Percentiles rank a stretch among this genome's conserved stretches.
Conservation (phyloP, 1,140 invertebrate species). For the Arion vulgaris region DNA sequence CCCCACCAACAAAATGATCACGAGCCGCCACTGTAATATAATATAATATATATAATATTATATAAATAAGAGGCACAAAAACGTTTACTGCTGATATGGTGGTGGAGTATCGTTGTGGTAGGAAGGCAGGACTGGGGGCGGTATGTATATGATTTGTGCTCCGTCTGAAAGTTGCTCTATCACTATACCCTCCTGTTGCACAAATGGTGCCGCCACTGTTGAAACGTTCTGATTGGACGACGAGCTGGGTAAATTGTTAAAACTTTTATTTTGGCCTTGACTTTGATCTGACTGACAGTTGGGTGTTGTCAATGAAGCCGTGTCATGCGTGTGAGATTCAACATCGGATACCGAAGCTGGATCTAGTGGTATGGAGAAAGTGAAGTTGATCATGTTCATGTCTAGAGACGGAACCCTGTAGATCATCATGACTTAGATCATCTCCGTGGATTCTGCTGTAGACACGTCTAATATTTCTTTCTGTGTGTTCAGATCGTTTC, state of each 20-base stretch:
- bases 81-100: not conserved
- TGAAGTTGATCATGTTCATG: not conserved
- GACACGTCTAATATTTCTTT: not conserved
- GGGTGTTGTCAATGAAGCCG: not conserved
- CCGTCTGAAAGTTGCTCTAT: constrained; percentile 15
- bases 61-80: not conserved
- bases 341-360: not conserved
- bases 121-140: not conserved
- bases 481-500: not conserved
- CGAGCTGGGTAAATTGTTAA: not conserved
- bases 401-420: not conserved
- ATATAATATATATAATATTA: no score
- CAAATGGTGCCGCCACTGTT: not conserved
- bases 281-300: not conserved
- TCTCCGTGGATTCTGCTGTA: not conserved
- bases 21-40: no score
- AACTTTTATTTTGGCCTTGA: not conserved
- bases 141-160: not conserved
- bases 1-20: no score
- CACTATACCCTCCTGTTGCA: not conserved
- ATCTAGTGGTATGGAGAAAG: not conserved
- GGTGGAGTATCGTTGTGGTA: constrained; percentile 14
- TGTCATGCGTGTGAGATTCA: not conserved
- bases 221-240: not conserved
- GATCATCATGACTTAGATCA: not conserved